A percentile compares a stretch with the other conserved stretches of the same genome.
phyloP scores from a whole-genome alignment of 2,797 vertebrate genomes.

The Diplodus puntazzo region DNA sequence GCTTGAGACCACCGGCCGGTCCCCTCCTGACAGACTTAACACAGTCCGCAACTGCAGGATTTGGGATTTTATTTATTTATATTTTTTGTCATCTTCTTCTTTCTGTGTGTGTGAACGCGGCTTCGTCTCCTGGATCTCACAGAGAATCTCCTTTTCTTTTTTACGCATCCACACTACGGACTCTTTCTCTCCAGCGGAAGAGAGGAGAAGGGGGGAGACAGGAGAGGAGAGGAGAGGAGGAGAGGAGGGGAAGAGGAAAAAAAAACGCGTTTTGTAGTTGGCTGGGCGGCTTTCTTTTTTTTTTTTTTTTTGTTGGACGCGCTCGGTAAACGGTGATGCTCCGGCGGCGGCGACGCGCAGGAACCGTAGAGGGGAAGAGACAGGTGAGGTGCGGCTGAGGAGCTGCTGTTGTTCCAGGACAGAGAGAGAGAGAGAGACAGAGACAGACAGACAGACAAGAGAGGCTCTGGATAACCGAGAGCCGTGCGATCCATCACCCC shows the following conservation, averaged over 20 bases:
- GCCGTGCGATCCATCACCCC: constrained; percentile 49
- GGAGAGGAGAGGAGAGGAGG: no score
- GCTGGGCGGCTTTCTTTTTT: constrained; percentile 48
- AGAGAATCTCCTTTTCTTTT: constrained; percentile 15
- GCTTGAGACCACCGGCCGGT: constrained; percentile 49
- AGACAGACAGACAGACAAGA: constrained; percentile 1
- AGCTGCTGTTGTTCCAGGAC: constrained; percentile 60
- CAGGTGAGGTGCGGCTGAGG: constrained; percentile 84
- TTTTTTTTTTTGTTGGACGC: constrained; percentile 57
- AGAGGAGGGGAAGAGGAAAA: background rate
- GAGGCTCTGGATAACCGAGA: constrained; percentile 57
- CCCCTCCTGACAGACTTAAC: constrained; percentile 49
- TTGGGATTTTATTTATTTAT: constrained; percentile 39
- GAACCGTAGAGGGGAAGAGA: constrained; percentile 72
- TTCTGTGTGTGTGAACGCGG: constrained; percentile 22
- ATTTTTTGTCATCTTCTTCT: background rate
- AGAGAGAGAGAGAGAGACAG: constrained; percentile 1
- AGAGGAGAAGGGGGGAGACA: no score
- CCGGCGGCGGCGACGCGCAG: constrained; percentile 74
- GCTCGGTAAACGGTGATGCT: constrained; percentile 77
- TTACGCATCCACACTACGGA: constrained; percentile 21
- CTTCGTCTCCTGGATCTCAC: constrained; percentile 40
- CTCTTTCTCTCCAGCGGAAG: constrained; percentile 32
- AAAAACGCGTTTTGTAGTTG: constrained; percentile 46
- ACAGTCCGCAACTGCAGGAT: constrained; percentile 65